Conservation (phyloP, 2,888 invertebrate species). For the Macaria notata region DNA sequence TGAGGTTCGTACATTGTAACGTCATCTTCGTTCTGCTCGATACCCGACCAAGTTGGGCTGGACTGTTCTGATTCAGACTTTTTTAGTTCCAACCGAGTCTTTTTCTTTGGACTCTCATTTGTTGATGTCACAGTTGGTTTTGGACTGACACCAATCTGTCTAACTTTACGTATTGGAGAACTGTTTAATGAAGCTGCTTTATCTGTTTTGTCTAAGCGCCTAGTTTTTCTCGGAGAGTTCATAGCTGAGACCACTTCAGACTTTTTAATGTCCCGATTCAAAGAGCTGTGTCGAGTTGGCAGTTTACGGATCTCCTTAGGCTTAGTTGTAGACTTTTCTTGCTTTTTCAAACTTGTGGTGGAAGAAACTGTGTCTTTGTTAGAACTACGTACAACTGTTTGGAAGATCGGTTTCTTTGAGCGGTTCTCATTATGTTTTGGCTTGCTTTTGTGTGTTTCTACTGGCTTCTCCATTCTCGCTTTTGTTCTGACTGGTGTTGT, state of each 20-base stretch:
- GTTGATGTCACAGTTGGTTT: slow-evolving; percentile 64
- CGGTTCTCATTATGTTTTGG: slow-evolving; percentile 57
- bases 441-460: slow-evolving; percentile 55
- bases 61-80: slow-evolving; percentile 37
- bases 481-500: slow-evolving; percentile 63
- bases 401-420: slow-evolving; percentile 65
- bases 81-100: slow-evolving; percentile 41
- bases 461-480: slow-evolving; percentile 65
- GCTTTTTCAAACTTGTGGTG: slow-evolving; percentile 52
- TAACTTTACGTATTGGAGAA: slow-evolving; percentile 74
- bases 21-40: slow-evolving; percentile 61
- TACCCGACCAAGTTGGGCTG: slow-evolving; percentile 13
- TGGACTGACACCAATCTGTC: slow-evolving; percentile 62
- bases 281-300: slow-evolving; percentile 68
- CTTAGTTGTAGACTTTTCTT: slow-evolving; percentile 57
- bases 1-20: slow-evolving; percentile 77
- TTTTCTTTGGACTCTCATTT: slow-evolving; percentile 69
- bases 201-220: slow-evolving; percentile 72
- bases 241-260: slow-evolving; percentile 66
- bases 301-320: slow-evolving; percentile 62
- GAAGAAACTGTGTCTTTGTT: slow-evolving; percentile 64
- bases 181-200: slow-evolving; percentile 73
- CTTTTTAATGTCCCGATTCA: slow-evolving; percentile 66
- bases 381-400: slow-evolving; percentile 68
- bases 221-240: slow-evolving; percentile 72